Percentiles rank a stretch among this genome's conserved stretches.
These are phyloP conservation scores for Rhineura floridana DNA, from an alignment of 2,113 vertebrate species.

Conservation along the genomic window DNA sequence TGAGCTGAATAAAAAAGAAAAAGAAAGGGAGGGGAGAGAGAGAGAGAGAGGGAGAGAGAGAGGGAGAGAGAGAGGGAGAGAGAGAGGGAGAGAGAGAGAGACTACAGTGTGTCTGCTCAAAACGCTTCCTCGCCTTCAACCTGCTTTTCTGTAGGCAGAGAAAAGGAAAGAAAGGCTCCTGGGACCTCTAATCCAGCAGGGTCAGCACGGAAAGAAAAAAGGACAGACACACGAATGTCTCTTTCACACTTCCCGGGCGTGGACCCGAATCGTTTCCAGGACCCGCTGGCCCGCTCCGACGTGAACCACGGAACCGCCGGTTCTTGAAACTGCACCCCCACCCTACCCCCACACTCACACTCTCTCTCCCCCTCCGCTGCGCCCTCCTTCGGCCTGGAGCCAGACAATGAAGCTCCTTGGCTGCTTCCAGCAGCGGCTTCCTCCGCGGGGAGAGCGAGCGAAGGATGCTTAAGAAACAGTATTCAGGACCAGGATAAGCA, in stretches of 20 bases:
- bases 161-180: conserved; percentile 60
- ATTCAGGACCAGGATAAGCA: conserved; percentile 61
- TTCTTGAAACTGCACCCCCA: not conserved
- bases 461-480: conserved; percentile 46
- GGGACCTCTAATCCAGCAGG: conserved; percentile 59
- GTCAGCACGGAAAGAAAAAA: conserved; percentile 59
- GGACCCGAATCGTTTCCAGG: not conserved
- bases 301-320: no score
- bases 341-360: not conserved
- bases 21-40: not conserved
- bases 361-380: not conserved
- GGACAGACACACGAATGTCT: conserved; percentile 30
- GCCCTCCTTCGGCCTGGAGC: not conserved
- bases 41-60: conserved; percentile 61
- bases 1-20: conserved; percentile 75
- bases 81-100: not conserved
- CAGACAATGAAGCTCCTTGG: conserved; percentile 2
- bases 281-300: not conserved
- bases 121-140: conserved; percentile 74
- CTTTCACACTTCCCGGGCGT: conserved; percentile 47
- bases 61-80: conserved; percentile 32
- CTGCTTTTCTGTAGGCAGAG: conserved; percentile 66
- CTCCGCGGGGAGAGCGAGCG: conserved; percentile 16
- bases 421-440: not conserved
- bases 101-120: conserved; percentile 72